Evolutionary conservation across 2,888 invertebrate species (phyloP).

Genomic region (Eupeodes luniger): DNA sequence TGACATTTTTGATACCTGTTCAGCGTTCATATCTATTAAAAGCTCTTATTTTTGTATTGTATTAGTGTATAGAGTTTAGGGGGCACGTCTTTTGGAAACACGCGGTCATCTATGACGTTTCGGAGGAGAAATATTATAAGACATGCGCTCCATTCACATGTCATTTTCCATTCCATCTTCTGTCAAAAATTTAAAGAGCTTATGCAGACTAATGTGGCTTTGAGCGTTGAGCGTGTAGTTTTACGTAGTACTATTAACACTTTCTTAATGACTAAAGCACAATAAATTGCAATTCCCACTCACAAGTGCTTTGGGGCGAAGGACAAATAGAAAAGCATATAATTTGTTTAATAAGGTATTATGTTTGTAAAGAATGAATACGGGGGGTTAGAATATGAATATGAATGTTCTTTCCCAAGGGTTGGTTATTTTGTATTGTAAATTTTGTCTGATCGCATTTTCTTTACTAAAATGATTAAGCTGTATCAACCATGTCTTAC

Average conservation of each 20-base stretch:
- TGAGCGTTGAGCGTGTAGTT: neutral
- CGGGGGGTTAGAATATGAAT: too few relatives aligned
- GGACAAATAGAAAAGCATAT: neutral
- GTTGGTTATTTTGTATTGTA: too few relatives aligned
- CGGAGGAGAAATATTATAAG: neutral
- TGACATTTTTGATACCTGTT: neutral
- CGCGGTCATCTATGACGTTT: conserved; percentile 3
- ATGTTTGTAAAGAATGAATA: neutral
- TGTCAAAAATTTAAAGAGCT: neutral
- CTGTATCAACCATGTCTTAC: too few relatives aligned
- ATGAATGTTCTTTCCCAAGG: too few relatives aligned
- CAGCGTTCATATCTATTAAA: neutral
- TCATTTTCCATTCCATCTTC: neutral
- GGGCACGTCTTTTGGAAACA: conserved; percentile 1
- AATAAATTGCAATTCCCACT: neutral
- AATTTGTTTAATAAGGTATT: neutral
- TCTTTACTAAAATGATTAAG: too few relatives aligned
- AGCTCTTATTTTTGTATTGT: conserved; percentile 20
- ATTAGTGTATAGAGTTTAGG: neutral
- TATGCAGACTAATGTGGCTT: neutral
- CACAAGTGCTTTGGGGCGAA: neutral
- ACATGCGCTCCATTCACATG: neutral
- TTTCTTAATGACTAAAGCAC: neutral
- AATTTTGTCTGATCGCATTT: too few relatives aligned
- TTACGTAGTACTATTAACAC: neutral